Conservation (phyloP, 92 coral and sea anemone species). For the Blastomussa wellsi region DNA sequence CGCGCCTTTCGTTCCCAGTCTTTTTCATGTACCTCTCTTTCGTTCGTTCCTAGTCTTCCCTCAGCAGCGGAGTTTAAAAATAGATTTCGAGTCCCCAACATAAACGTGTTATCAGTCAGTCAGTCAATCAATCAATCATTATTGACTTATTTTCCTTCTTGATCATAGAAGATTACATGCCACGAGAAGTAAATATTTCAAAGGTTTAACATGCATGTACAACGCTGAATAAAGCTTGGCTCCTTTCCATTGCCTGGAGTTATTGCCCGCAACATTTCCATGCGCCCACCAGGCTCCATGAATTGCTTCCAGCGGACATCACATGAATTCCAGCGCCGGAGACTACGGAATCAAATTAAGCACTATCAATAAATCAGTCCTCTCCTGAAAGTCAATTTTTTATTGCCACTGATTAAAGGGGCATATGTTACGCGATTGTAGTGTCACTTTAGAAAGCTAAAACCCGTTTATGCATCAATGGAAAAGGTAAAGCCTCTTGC, state of each 20-base stretch:
- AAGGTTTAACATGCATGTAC: slow-evolving; percentile 2
- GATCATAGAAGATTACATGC: neutral
- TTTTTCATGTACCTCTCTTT: too few relatives aligned
- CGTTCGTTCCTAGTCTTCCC: too few relatives aligned
- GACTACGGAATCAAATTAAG: slow-evolving; percentile 45
- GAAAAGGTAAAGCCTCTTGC: too few relatives aligned
- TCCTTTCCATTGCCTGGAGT: neutral
- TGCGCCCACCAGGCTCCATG: slow-evolving; percentile 80
- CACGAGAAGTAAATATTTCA: neutral
- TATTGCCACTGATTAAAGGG: too few relatives aligned
- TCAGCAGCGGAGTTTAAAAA: too few relatives aligned
- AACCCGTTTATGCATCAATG: too few relatives aligned
- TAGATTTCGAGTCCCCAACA: too few relatives aligned
- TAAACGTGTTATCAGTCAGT: too few relatives aligned
- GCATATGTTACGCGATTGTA: too few relatives aligned
- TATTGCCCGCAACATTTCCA: slow-evolving; percentile 91
- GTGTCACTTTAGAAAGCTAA: too few relatives aligned
- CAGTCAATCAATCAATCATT: too few relatives aligned
- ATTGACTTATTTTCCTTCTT: neutral
- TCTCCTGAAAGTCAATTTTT: neutral
- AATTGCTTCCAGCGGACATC: slow-evolving; percentile 62
- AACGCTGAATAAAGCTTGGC: neutral
- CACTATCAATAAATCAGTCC: neutral
- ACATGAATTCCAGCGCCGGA: slow-evolving; percentile 74
- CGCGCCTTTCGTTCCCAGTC: too few relatives aligned